These are phyloP conservation scores for Leucophenga maculata DNA, from an alignment of 2,888 invertebrate species.

Conservation along the genomic window DNA sequence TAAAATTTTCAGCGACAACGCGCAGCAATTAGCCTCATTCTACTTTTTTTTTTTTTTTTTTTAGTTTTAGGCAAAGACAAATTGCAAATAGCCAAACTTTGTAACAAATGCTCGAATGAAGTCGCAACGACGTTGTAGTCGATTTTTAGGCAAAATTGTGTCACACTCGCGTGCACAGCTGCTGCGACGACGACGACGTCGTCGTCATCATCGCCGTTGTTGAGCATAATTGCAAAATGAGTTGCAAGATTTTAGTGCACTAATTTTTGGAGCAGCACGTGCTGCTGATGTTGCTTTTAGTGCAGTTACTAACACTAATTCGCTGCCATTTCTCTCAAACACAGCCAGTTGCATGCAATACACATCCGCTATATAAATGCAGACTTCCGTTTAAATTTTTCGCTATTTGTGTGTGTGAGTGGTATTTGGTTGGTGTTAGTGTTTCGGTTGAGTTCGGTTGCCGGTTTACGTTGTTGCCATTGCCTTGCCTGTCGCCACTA, in stretches of 20 bases:
- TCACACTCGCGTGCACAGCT: too few relatives aligned
- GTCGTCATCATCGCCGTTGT: not conserved
- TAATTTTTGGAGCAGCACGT: conserved; percentile 12
- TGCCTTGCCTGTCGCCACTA: conserved; percentile 21
- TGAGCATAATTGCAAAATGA: conserved; percentile 17
- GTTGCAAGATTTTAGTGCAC: conserved; percentile 3
- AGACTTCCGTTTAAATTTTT: conserved; percentile 33
- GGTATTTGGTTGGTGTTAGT: not conserved
- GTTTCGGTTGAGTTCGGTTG: conserved; percentile 3
- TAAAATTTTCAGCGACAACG: conserved; percentile 57
- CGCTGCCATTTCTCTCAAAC: not conserved
- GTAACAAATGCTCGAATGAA: not conserved
- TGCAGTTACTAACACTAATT: conserved; percentile 7
- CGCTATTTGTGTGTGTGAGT: not conserved
- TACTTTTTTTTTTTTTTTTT: too few relatives aligned
- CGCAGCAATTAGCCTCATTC: conserved; percentile 55
- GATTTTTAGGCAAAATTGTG: conserved; percentile 10
- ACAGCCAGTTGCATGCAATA: not conserved
- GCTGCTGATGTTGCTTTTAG: not conserved
- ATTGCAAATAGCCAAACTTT: conserved; percentile 7
- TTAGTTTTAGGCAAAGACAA: not conserved
- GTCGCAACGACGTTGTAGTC: not conserved
- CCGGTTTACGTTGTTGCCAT: conserved; percentile 5
- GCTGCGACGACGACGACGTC: not conserved
- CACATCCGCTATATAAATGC: conserved; percentile 29